These are phyloP conservation scores for Peromyscus aztecus DNA, from an alignment of 2,797 vertebrate genomes.

Conservation along the genomic window DNA sequence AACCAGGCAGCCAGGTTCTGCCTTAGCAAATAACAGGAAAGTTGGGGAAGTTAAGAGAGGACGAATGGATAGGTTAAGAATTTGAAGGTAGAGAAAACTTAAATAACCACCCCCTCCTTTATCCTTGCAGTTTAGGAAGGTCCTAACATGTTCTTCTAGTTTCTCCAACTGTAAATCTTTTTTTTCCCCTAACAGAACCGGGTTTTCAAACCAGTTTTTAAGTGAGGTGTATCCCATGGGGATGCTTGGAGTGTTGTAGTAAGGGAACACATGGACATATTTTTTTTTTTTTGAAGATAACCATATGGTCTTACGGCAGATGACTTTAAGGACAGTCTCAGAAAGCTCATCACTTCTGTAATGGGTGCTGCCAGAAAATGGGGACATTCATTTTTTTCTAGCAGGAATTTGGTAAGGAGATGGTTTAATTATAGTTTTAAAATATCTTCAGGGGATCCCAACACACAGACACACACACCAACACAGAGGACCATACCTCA, in stretches of 20 bases:
- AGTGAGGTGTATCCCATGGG: neutral
- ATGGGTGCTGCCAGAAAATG: neutral
- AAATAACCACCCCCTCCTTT: neutral
- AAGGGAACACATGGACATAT: neutral
- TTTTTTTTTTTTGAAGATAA: no score
- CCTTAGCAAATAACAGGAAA: neutral
- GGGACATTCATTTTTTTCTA: neutral
- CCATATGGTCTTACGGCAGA: neutral
- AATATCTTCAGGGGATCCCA: neutral
- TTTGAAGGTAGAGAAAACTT: neutral
- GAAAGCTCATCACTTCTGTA: neutral
- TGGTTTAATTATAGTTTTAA: conserved; percentile 5
- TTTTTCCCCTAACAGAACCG: neutral
- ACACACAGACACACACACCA: neutral
- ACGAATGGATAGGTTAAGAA: neutral
- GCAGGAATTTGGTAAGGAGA: neutral
- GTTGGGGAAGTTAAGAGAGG: neutral
- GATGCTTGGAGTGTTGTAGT: neutral
- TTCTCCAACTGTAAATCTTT: neutral
- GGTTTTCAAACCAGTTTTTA: neutral
- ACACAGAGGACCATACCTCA: neutral
- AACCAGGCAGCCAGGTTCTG: neutral
- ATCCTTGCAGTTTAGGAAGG: neutral
- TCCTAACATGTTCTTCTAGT: neutral
- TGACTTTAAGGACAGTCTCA: neutral